A percentile compares a stretch with the other conserved stretches of the same genome.
Evolutionary conservation across 2,888 invertebrate species (phyloP).

Genomic region (Agrilus cyanescens): DNA sequence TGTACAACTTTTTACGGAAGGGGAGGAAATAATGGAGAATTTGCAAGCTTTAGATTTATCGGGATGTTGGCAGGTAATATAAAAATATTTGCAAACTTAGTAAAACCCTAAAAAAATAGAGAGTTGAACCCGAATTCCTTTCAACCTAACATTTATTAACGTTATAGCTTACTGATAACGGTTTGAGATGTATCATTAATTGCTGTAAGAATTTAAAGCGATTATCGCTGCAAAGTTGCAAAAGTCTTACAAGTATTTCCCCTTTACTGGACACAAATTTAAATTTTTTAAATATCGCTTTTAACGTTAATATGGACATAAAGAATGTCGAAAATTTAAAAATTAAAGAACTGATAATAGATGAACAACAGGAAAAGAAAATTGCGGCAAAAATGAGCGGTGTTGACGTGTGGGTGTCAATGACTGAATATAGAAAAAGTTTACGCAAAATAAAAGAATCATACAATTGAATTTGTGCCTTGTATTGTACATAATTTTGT

Average conservation of each 20-base stretch:
- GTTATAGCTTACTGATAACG: conserved; percentile 15
- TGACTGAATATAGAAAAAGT: too few species aligned
- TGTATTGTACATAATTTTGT: neutral
- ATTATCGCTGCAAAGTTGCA: conserved; percentile 19
- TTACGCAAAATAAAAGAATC: too few species aligned
- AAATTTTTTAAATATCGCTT: conserved; percentile 20
- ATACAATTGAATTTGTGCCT: neutral
- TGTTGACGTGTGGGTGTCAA: too few species aligned
- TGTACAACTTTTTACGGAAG: conserved; percentile 12
- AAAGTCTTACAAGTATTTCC: conserved; percentile 15
- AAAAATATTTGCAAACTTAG: neutral
- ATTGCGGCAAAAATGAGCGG: too few species aligned
- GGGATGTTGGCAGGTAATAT: conserved; percentile 18
- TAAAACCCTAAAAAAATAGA: too few species aligned
- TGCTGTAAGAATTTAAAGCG: conserved; percentile 17
- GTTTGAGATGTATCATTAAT: conserved; percentile 16
- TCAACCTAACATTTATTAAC: too few species aligned
- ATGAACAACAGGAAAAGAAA: too few species aligned
- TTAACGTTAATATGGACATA: conserved; percentile 13
- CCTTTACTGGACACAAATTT: conserved; percentile 15
- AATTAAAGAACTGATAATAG: too few species aligned
- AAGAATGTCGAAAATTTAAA: neutral
- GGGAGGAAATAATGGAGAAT: conserved; percentile 13
- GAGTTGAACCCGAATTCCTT: neutral
- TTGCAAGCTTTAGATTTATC: conserved; percentile 19